Conservation (phyloP, 2,113 vertebrate genomes). For the Gymnarchus niloticus region DNA sequence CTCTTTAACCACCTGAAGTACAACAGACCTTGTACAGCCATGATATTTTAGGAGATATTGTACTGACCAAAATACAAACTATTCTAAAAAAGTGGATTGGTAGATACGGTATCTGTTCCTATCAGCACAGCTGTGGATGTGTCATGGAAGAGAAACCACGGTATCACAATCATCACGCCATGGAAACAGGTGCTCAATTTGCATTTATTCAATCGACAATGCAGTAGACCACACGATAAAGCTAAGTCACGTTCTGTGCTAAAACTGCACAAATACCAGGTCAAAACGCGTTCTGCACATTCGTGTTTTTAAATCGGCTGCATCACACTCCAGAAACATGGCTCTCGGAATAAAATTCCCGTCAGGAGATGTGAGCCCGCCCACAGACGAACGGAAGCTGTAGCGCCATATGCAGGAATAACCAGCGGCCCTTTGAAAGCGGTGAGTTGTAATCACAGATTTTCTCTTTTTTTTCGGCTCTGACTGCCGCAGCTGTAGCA, state of each 20-base stretch:
- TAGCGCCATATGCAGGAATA: not conserved
- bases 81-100: not conserved
- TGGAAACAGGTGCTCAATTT: not conserved
- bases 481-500: not conserved
- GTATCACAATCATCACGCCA: not conserved
- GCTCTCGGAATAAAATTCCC: not conserved
- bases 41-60: not conserved
- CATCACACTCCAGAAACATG: not conserved
- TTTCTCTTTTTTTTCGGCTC: not conserved
- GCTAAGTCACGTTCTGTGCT: not conserved
- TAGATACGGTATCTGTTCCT: not conserved
- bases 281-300: not conserved
- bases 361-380: not conserved
- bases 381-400: not conserved
- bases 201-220: not conserved
- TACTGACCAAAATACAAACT: not conserved
- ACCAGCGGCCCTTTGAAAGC: not conserved
- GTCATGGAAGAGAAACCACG: not conserved
- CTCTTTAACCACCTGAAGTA: not conserved
- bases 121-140: not conserved
- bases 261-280: not conserved
- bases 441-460: not conserved
- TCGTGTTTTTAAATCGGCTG: not conserved
- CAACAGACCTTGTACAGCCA: not conserved
- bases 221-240: not conserved